A percentile compares a stretch with the other conserved stretches of the same genome.
phyloP scores from a whole-genome alignment of 2,797 vertebrate genomes.

The Remorina albescens region DNA sequence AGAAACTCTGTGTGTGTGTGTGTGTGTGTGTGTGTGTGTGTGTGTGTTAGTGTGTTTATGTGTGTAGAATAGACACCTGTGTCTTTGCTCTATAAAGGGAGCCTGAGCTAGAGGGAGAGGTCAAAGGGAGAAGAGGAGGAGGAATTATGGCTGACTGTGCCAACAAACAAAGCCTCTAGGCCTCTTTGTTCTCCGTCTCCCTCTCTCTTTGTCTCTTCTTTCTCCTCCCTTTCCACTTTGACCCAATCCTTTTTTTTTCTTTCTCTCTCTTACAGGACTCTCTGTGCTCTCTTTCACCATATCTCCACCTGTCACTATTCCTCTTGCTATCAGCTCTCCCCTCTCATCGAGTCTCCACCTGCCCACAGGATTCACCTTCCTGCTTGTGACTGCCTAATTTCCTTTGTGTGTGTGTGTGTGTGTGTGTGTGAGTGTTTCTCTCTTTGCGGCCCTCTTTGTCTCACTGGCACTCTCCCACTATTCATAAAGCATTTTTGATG shows the following conservation, averaged over 20 bases:
- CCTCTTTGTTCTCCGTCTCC: conserved; percentile 80
- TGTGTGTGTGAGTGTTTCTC: conserved; percentile 37
- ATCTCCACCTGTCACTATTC: conserved; percentile 78
- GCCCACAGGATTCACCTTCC: conserved; percentile 79
- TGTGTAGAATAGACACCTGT: conserved; percentile 78
- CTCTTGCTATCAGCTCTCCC: conserved; percentile 68
- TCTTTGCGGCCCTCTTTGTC: conserved; percentile 61
- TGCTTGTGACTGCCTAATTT: conserved; percentile 51
- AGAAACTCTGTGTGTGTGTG: conserved; percentile 39
- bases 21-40: conserved; percentile 8
- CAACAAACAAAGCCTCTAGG: conserved; percentile 84
- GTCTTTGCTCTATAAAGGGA: conserved; percentile 77
- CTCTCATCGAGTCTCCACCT: conserved; percentile 77
- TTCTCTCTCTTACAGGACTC: conserved; percentile 68
- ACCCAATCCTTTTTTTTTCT: conserved; percentile 70
- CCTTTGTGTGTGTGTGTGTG: conserved; percentile 11
- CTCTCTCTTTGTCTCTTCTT: conserved; percentile 76
- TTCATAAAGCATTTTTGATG: conserved; percentile 78
- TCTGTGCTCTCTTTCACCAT: conserved; percentile 71
- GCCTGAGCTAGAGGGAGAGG: conserved; percentile 74
- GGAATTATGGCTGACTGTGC: conserved; percentile 82
- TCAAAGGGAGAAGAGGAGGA: conserved; percentile 80
- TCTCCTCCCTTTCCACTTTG: conserved; percentile 79
- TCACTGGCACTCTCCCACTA: conserved; percentile 68
- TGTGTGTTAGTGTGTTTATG: too few relatives aligned